Conservation (phyloP, 2,888 invertebrate genomes). For the Trissoscelio sp. region DNA sequence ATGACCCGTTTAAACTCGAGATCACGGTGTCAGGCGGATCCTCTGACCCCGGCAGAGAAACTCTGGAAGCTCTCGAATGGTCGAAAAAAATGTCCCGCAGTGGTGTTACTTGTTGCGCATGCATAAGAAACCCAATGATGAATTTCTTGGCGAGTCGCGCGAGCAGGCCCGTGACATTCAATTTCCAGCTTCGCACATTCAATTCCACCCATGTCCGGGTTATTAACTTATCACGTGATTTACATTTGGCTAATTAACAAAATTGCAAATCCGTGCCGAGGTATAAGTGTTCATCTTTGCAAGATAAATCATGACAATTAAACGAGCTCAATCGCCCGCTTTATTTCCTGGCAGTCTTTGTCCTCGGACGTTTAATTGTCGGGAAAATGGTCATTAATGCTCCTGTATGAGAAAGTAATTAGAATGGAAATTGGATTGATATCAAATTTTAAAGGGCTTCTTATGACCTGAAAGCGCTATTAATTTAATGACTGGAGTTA, state of each 20-base stretch:
- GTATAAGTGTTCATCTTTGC: no score
- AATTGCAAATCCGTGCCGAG: conserved; percentile 46
- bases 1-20: conserved; percentile 73
- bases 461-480: no score
- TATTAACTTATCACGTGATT: conserved; percentile 47
- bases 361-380: conserved; percentile 33
- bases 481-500: no score
- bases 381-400: conserved; percentile 21
- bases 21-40: conserved; percentile 71
- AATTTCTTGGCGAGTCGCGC: conserved; percentile 35
- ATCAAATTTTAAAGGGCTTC: conserved; percentile 6
- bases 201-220: conserved; percentile 20
- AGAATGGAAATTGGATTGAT: conserved; percentile 26
- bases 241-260: conserved; percentile 43
- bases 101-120: conserved; percentile 51
- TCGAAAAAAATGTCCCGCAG: conserved; percentile 66
- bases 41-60: conserved; percentile 69
- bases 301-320: no score
- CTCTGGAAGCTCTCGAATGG: conserved; percentile 67
- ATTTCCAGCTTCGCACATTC: conserved; percentile 47
- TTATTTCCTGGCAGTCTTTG: background rate
- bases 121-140: conserved; percentile 43
- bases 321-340: conserved; percentile 13
- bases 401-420: conserved; percentile 14
- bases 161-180: conserved; percentile 44